Base-by-base conservation (phyloP, 2,797 vertebrate genomes). In the Acanthiza pusilla region DNA sequence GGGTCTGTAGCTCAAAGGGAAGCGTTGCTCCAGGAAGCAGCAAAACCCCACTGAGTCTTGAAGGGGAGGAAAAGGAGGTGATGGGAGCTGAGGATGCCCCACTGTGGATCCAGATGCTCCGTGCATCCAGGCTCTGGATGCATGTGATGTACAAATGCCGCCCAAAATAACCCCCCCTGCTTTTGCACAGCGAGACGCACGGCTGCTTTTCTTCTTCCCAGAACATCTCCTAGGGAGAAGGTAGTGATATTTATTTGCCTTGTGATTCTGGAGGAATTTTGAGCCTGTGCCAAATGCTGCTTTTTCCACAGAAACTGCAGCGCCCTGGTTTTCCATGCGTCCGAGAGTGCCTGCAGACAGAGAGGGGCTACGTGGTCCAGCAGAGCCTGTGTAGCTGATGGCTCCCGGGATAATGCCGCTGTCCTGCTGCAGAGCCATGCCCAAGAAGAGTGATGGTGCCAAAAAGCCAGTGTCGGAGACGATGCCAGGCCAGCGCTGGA, bases 401-500 rank as follows among this genome's bases (percentile, higher is more conserved):
- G 85, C 27, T 51, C 40, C 79, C 0, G 0, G 81, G 82, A 63
- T 61, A 79, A 71, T 9, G 13, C n/a, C 1, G 0, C 51, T 3
- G 13, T 83, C 85, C 54, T 21, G 11, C 80, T 73, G 63, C 73
- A 62, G 60, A 61, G 53, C 87, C 57, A 43, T 94, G 95, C 54
- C 85, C n/a, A 12, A 17, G 30, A 67, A 51, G 53, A 76, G 40
- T 30, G 72, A 85, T 1, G 40, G 45, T 1, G 8, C 61, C 51
- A 86, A 91, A 82, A 94, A 89, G 18, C 13, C 43, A 0, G 43
- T 54, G 0, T 54, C 68, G 0, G 96, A 95, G 36, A 32, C 7
- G 0, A 78, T 13, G 4, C 88, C 40, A 0, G 93, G 94, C 15
- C 87, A 72, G 36, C 96, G 93, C 36, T 99, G 98, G 99, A 98